Percentiles rank a stretch among this genome's conserved stretches.
Conservation (phyloP, 2,113 vertebrate genomes). For the Boulengeromyrus knoepffleri region DNA sequence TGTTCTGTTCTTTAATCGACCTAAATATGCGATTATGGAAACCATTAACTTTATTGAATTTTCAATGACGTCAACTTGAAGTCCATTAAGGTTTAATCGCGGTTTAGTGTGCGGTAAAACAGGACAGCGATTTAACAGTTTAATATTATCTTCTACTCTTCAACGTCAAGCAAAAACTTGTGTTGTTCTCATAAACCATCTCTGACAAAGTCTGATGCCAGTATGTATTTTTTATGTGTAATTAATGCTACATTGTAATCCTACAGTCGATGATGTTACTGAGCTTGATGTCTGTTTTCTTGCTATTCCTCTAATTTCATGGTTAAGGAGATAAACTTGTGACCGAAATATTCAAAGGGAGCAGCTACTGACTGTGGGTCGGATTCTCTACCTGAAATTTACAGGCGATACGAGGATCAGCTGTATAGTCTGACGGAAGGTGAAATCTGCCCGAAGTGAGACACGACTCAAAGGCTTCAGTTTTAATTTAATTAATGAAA, state of each 20-base stretch:
- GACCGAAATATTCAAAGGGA: not conserved
- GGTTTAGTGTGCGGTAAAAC: not conserved
- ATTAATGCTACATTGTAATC: not conserved
- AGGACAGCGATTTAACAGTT: not conserved
- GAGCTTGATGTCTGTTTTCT: not conserved
- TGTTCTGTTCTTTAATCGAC: not conserved
- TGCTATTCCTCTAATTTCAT: not conserved
- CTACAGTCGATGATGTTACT: not conserved
- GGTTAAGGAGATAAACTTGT: not conserved
- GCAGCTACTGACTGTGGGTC: not conserved
- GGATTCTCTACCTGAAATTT: not conserved
- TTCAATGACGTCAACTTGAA: not conserved
- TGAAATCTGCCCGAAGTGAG: not conserved
- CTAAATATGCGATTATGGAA: slow-evolving; percentile 1
- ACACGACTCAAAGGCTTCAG: not conserved
- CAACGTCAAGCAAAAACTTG: not conserved
- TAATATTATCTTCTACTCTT: not conserved
- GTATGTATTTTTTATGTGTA: not conserved
- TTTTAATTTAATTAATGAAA: not conserved
- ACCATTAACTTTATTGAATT: slow-evolving; percentile 8
- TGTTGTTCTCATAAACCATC: not conserved
- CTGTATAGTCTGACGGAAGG: not conserved
- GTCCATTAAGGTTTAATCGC: not conserved
- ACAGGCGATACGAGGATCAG: not conserved
- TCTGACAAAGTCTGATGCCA: not conserved